phyloP scores from a whole-genome alignment of 2,888 invertebrate genomes.

The Caenorhabditis imperialis region DNA sequence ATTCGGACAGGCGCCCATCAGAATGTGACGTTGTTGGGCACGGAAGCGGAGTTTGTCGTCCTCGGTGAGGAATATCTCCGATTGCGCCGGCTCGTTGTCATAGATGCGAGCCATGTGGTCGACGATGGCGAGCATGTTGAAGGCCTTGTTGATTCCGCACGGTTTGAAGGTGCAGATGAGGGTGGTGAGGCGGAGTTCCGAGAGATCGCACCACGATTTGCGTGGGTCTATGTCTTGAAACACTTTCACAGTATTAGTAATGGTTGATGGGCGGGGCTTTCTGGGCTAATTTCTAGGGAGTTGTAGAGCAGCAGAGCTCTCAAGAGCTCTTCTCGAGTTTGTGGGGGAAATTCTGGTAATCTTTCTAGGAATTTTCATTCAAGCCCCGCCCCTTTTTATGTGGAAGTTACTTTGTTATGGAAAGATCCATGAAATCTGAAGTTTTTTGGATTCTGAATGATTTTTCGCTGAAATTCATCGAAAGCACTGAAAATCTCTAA shows the following conservation, averaged over 20 bases:
- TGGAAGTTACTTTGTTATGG: too few relatives aligned
- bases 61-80: constrained; percentile 34
- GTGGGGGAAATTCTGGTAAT: too few relatives aligned
- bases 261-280: too few relatives aligned
- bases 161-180: constrained; percentile 46
- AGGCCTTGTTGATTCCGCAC: constrained; percentile 21
- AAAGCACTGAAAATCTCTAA: not conserved
- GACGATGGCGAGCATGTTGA: constrained; percentile 23
- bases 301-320: too few relatives aligned
- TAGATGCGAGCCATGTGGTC: constrained; percentile 31
- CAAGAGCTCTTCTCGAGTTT: too few relatives aligned
- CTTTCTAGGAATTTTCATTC: too few relatives aligned
- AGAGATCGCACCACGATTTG: constrained; percentile 45
- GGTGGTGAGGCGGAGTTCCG: constrained; percentile 32
- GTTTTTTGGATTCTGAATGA: too few relatives aligned
- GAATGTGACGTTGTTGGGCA: constrained; percentile 19
- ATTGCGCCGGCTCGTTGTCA: constrained; percentile 24
- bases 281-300: too few relatives aligned
- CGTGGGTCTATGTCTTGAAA: constrained; percentile 38
- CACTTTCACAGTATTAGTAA: too few relatives aligned
- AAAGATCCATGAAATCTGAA: too few relatives aligned
- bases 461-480: too few relatives aligned
- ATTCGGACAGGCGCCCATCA: not conserved
- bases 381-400: too few relatives aligned
- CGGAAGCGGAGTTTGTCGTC: constrained; percentile 6